A percentile compares a stretch with the other conserved stretches of the same genome.
Evolutionary conservation across 2,113 vertebrate species (phyloP).

Genomic region (Lophura nycthemera): DNA sequence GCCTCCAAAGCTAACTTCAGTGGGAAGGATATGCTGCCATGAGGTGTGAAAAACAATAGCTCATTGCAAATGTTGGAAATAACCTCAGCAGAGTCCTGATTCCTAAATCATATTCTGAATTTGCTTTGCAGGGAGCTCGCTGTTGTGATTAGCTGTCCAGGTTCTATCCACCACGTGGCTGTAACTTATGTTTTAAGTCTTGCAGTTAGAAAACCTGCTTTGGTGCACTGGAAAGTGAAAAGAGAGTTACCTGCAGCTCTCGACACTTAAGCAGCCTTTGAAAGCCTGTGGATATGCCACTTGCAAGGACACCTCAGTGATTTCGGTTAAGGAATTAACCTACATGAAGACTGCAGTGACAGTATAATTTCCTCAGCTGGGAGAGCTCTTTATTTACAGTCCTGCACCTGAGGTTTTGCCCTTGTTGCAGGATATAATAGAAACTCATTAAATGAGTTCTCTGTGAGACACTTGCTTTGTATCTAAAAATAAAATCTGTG

Average conservation of each 20-base stretch:
- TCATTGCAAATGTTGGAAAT: background rate
- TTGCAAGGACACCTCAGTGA: background rate
- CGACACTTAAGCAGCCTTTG: background rate
- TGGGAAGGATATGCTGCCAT: background rate
- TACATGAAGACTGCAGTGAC: background rate
- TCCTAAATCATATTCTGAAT: background rate
- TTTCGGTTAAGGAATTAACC: conserved; percentile 34
- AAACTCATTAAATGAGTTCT: background rate
- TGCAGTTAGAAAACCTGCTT: background rate
- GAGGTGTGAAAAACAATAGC: background rate
- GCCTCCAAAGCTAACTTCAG: background rate
- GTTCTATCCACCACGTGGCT: background rate
- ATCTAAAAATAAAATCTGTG: background rate
- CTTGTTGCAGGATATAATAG: background rate
- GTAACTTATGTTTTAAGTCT: background rate
- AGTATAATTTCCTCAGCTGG: background rate
- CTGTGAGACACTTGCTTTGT: background rate
- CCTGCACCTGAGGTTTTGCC: background rate
- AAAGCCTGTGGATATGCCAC: background rate
- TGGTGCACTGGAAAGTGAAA: background rate
- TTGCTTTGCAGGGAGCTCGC: background rate
- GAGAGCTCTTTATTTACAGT: background rate
- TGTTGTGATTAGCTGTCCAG: background rate
- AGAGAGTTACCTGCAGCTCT: background rate
- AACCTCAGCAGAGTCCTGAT: background rate